Conservation (phyloP, 2,888 invertebrate genomes). For the Archips xylosteana region DNA sequence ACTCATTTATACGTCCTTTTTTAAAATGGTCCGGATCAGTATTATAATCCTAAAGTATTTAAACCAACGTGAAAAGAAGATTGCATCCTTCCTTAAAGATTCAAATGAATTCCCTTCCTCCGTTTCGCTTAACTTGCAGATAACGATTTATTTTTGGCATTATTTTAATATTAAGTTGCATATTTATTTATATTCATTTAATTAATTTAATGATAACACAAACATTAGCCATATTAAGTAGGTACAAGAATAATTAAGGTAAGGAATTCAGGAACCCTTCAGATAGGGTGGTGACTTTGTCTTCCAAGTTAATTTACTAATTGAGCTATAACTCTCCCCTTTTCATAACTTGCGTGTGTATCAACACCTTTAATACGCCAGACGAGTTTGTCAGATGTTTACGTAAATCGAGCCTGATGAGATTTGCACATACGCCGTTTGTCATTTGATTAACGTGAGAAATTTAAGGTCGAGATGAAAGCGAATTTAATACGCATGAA, state of each 20-base stretch:
- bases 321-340: constrained; percentile 49
- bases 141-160: not conserved
- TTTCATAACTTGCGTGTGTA: constrained; percentile 31
- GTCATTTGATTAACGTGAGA: constrained; percentile 23
- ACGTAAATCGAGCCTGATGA: constrained; percentile 41
- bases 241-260: not conserved
- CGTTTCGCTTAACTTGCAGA: not conserved
- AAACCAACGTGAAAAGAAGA: not conserved
- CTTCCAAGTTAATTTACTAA: constrained; percentile 61
- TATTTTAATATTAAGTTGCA: too few relatives aligned
- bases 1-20: not conserved
- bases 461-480: constrained; percentile 32
- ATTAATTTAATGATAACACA: not conserved
- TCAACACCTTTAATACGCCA: constrained; percentile 35
- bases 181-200: too few relatives aligned
- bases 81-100: too few relatives aligned
- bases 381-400: constrained; percentile 27
- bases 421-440: constrained; percentile 37
- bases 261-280: constrained; percentile 43
- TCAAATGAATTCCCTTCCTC: too few relatives aligned
- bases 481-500: constrained; percentile 2
- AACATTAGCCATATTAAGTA: not conserved
- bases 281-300: constrained; percentile 51
- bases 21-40: too few relatives aligned
- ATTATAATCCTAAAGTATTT: too few relatives aligned